phyloP scores from a whole-genome alignment of 2,888 invertebrate genomes.

The Oxycera nigricornis region DNA sequence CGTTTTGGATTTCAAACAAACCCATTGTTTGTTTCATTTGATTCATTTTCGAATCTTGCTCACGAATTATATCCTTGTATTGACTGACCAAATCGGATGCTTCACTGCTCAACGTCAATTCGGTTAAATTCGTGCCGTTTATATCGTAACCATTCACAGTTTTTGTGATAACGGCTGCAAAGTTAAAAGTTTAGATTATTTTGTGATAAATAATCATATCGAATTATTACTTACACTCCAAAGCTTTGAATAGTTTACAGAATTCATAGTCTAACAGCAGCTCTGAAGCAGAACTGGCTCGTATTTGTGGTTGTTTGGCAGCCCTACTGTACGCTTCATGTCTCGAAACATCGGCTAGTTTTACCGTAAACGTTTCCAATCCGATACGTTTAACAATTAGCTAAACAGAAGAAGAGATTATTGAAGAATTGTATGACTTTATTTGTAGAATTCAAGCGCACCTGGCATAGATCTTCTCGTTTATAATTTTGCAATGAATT shows the following conservation, averaged over 20 bases:
- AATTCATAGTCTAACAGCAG: slow-evolving; percentile 94
- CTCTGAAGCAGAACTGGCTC: slow-evolving; percentile 76
- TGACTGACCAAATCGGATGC: slow-evolving; percentile 65
- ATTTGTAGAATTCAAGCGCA: slow-evolving; percentile 30
- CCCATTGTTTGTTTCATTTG: slow-evolving; percentile 57
- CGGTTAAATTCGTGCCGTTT: slow-evolving; percentile 64
- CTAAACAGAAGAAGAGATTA: slow-evolving; percentile 47
- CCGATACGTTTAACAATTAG: slow-evolving; percentile 90
- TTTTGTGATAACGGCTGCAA: slow-evolving; percentile 65
- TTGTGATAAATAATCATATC: slow-evolving; percentile 61
- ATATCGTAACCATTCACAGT: slow-evolving; percentile 63
- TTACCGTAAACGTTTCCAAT: slow-evolving; percentile 84
- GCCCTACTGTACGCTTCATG: slow-evolving; percentile 92
- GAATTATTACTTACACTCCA: slow-evolving; percentile 67
- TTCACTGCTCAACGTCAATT: slow-evolving; percentile 61
- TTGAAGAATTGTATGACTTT: not conserved
- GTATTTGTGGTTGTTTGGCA: slow-evolving; percentile 90
- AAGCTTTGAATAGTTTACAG: slow-evolving; percentile 85
- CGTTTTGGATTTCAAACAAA: slow-evolving; percentile 53
- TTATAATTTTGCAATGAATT: slow-evolving; percentile 78
- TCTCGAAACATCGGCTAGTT: slow-evolving; percentile 83
- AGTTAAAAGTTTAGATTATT: slow-evolving; percentile 50
- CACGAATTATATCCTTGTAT: slow-evolving; percentile 89
- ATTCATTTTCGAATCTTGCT: slow-evolving; percentile 77
- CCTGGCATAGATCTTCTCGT: slow-evolving; percentile 75